Evolutionary conservation across 2,888 invertebrate genomes (phyloP).

Genomic region (Pinctada fucata): DNA sequence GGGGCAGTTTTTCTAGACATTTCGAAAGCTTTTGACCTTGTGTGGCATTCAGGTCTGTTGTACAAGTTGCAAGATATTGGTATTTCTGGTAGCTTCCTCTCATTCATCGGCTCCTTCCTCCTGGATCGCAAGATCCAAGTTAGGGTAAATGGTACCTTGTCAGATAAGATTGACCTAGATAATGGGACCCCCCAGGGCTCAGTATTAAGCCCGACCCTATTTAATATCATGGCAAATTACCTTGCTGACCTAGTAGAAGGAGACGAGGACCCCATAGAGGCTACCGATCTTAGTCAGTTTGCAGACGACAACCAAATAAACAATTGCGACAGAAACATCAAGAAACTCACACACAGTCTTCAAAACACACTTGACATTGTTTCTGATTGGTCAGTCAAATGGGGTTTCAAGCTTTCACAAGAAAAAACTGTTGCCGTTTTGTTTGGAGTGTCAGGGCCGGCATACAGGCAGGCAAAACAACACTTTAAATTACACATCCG

Average conservation of each 20-base stretch:
- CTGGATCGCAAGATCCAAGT: conserved; percentile 7
- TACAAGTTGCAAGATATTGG: neutral
- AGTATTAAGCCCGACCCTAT: neutral
- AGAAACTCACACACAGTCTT: too few species aligned
- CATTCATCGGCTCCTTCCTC: neutral
- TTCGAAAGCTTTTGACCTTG: conserved; percentile 8
- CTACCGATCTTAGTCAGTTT: neutral
- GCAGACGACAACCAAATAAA: neutral
- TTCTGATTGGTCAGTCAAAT: too few species aligned
- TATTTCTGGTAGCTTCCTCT: neutral
- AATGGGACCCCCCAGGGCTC: neutral
- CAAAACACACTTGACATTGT: too few species aligned
- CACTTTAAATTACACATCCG: too few species aligned
- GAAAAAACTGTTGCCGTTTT: too few species aligned
- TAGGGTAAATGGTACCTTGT: neutral
- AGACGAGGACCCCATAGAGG: neutral
- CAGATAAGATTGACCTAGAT: neutral
- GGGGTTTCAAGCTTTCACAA: too few species aligned
- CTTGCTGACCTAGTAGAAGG: neutral
- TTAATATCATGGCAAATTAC: conserved; percentile 4
- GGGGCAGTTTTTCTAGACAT: conserved; percentile 3
- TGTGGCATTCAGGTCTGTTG: neutral
- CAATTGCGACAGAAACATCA: too few species aligned
- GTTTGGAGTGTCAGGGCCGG: too few species aligned
- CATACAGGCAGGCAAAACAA: too few species aligned